Evolutionary conservation across 2,888 invertebrate genomes (phyloP).

Genomic region (Margaritifera margaritifera): DNA sequence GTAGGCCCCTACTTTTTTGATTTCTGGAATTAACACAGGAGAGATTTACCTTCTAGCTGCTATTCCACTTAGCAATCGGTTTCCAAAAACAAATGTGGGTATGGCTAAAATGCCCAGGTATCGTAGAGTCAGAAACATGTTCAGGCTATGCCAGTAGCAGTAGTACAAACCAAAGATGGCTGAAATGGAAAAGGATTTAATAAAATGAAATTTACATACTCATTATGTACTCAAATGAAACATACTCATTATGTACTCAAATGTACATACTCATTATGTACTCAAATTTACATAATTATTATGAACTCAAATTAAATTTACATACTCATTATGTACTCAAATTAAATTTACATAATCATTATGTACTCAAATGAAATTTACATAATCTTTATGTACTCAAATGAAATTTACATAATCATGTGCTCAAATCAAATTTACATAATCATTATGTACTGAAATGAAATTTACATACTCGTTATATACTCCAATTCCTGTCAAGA

Average conservation of each 20-base stretch:
- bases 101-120: conserved; percentile 89
- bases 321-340: too few relatives aligned
- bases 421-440: background rate
- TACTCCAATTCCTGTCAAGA: too few relatives aligned
- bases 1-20: background rate
- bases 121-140: conserved; percentile 96
- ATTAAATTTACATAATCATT: background rate
- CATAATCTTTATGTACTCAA: too few relatives aligned
- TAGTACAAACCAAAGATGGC: conserved; percentile 90
- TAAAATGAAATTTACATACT: background rate
- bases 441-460: background rate
- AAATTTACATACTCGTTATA: too few relatives aligned
- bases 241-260: too few relatives aligned
- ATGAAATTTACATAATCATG: too few relatives aligned
- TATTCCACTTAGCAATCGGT: conserved; percentile 89
- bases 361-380: too few relatives aligned
- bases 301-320: too few relatives aligned
- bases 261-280: too few relatives aligned
- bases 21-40: background rate
- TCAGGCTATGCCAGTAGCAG: conserved; percentile 91
- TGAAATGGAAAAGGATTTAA: conserved; percentile 72
- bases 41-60: conserved; percentile 74
- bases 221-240: too few relatives aligned
- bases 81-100: conserved; percentile 94
- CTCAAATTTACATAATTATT: too few relatives aligned